These are phyloP conservation scores for Sympetrum striolatum DNA, from an alignment of 2,888 invertebrate species.

Conservation along the genomic window DNA sequence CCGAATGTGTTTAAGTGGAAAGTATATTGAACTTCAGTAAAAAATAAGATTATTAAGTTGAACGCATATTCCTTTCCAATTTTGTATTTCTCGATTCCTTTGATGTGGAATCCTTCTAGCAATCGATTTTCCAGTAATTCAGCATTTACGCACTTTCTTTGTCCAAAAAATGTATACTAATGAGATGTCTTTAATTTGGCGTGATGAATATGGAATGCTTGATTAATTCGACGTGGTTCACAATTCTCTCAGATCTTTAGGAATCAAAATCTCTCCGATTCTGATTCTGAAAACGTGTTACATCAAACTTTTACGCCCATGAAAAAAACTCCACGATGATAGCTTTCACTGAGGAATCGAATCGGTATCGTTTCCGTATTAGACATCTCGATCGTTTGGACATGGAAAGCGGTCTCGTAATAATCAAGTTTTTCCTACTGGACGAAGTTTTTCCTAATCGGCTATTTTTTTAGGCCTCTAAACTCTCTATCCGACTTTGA, in stretches of 20 bases:
- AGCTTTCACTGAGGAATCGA: background rate
- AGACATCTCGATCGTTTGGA: background rate
- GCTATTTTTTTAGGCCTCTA: background rate
- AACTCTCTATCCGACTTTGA: background rate
- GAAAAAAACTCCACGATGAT: background rate
- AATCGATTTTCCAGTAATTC: too few species aligned
- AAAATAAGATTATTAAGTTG: too few species aligned
- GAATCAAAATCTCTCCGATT: background rate
- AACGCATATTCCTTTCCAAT: too few species aligned
- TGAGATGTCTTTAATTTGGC: too few species aligned
- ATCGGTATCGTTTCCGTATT: background rate
- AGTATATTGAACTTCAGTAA: too few species aligned
- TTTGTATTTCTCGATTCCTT: too few species aligned
- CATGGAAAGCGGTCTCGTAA: background rate
- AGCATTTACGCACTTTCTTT: too few species aligned
- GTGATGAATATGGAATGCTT: too few species aligned
- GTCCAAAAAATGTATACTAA: too few species aligned
- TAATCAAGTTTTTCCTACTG: background rate
- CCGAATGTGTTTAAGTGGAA: too few species aligned
- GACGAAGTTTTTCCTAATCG: background rate
- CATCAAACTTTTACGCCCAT: background rate
- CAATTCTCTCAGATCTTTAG: background rate
- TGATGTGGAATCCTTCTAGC: too few species aligned
- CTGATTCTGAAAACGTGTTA: background rate
- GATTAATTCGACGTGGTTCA: too few species aligned